phyloP scores from a whole-genome alignment of 2,113 vertebrate genomes.

The Upupa epops region DNA sequence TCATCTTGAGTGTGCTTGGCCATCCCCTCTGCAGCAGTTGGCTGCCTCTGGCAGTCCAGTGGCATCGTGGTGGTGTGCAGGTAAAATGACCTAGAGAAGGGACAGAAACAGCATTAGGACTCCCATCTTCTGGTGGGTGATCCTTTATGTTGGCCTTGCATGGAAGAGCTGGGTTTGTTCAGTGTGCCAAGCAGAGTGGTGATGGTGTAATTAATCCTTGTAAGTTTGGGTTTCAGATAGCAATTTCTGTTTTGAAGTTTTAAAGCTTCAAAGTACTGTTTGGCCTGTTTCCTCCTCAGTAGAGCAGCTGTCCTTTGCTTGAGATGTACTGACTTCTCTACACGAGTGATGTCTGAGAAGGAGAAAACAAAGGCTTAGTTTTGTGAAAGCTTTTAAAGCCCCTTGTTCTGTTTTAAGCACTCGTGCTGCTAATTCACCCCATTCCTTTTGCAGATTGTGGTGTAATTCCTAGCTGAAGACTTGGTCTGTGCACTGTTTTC shows the following conservation, averaged over 20 bases:
- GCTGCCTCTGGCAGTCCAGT: neutral
- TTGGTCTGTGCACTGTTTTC: neutral
- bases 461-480: rapidly evolving
- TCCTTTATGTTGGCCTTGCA: neutral
- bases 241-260: neutral
- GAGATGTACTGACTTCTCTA: neutral
- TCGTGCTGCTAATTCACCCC: neutral
- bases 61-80: neutral
- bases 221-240: neutral
- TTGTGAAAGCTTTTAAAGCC: neutral
- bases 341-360: neutral
- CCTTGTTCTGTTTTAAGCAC: neutral
- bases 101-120: neutral
- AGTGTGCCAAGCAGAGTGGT: neutral
- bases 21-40: rapidly evolving
- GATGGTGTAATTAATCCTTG: neutral
- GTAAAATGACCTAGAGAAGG: neutral
- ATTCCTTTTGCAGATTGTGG: neutral
- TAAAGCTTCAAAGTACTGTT: neutral
- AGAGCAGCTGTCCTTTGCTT: neutral
- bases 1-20: neutral
- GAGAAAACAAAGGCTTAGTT: neutral
- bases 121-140: neutral
- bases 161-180: neutral
- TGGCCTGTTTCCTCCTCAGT: neutral